These are phyloP conservation scores for Astatotilapia flaviijosephi DNA, from an alignment of 2,113 vertebrate species.

Conservation along the genomic window DNA sequence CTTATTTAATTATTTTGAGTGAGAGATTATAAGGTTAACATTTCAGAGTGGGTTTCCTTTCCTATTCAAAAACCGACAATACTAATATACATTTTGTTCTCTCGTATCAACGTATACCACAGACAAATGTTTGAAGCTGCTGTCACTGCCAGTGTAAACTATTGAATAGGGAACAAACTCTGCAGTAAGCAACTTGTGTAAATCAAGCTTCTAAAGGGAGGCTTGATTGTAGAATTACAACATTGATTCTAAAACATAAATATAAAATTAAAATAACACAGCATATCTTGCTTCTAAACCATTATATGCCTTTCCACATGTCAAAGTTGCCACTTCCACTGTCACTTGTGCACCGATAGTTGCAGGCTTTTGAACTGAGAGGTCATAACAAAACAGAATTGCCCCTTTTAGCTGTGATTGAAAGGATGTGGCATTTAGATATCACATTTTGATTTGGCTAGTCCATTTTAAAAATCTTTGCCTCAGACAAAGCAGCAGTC, in stretches of 20 bases:
- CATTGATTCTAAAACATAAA: neutral
- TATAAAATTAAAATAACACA: neutral
- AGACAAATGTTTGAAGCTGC: neutral
- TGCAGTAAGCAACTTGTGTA: neutral
- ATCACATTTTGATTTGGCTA: neutral
- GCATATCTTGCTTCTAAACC: neutral
- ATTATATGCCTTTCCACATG: neutral
- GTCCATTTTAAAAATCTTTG: neutral
- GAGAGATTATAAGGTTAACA: neutral
- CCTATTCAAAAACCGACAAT: neutral
- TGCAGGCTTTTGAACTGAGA: neutral
- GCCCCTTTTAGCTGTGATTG: neutral
- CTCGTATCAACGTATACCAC: neutral
- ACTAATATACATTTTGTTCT: neutral
- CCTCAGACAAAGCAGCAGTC: neutral
- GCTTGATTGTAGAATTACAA: neutral
- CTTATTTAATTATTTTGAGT: neutral
- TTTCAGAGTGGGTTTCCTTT: neutral
- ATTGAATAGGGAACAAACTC: neutral
- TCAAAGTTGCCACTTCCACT: neutral
- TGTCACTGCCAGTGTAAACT: neutral
- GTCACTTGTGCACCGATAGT: neutral
- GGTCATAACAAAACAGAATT: neutral
- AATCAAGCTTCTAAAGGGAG: neutral
- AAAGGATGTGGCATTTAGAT: neutral